A percentile compares a stretch with the other conserved stretches of the same genome.
These are phyloP conservation scores for Pachyramphus minor DNA, from an alignment of 2,113 vertebrate species.

Conservation along the genomic window DNA sequence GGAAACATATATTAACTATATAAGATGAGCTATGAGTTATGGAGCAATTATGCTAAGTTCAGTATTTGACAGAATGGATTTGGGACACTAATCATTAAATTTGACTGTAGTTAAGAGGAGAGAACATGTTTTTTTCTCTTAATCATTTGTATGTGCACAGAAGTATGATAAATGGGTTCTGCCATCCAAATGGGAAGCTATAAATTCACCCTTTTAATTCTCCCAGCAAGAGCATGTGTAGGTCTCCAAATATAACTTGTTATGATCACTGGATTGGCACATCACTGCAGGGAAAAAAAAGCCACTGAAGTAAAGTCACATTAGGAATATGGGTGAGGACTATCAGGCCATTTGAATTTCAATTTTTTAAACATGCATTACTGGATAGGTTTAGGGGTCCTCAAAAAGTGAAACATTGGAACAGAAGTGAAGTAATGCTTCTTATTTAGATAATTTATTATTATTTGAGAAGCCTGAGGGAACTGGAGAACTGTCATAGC, in stretches of 20 bases:
- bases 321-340: not conserved
- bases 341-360: not conserved
- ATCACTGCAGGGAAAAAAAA: not conserved
- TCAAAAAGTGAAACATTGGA: constrained; percentile 3
- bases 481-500: constrained; percentile 32
- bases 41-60: not conserved
- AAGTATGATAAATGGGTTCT: constrained; percentile 15
- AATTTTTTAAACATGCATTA: not conserved
- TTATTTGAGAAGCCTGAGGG: constrained; percentile 38
- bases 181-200: constrained; percentile 14
- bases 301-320: not conserved
- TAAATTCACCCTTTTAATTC: constrained; percentile 18
- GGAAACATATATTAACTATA: not conserved
- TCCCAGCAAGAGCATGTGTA: not conserved
- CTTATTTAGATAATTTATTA: constrained; percentile 45
- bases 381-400: not conserved
- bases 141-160: not conserved
- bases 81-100: not conserved
- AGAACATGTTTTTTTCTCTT: not conserved
- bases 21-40: not conserved
- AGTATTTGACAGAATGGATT: not conserved
- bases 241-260: constrained; percentile 31
- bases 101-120: not conserved
- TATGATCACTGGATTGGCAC: constrained; percentile 16
- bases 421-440: constrained; percentile 5